Percentiles rank a stretch among this genome's conserved stretches.
Conservation (phyloP, 2,888 invertebrate species). For the Kuschelorhynchus macadamiae region DNA sequence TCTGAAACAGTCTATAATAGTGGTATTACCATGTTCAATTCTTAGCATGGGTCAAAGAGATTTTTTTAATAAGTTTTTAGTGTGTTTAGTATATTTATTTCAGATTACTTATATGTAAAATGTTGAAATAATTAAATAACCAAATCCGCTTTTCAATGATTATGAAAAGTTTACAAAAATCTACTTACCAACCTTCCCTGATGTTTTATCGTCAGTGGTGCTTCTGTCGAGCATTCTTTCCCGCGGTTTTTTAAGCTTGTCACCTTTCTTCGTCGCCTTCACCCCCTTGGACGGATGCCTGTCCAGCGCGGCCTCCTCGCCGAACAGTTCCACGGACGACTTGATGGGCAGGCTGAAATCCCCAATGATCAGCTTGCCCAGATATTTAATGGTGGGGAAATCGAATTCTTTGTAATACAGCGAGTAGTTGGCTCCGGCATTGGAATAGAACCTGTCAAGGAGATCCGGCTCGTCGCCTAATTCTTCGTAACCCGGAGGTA, state of each 20-base stretch:
- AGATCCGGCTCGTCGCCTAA: conserved; percentile 69
- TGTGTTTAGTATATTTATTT: too few relatives aligned
- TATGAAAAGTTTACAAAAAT: too few relatives aligned
- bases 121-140: too few relatives aligned
- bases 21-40: too few relatives aligned
- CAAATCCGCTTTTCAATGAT: too few relatives aligned
- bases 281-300: conserved; percentile 36
- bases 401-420: conserved; percentile 73
- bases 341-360: conserved; percentile 64
- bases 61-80: too few relatives aligned
- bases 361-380: conserved; percentile 67
- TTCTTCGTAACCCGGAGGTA: conserved; percentile 53
- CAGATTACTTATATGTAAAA: too few relatives aligned
- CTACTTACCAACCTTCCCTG: not conserved
- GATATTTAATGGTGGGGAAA: conserved; percentile 70
- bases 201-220: conserved; percentile 11
- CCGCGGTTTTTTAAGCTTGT: conserved; percentile 41
- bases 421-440: conserved; percentile 73
- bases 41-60: too few relatives aligned
- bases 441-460: conserved; percentile 74
- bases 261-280: conserved; percentile 51
- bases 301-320: conserved; percentile 55
- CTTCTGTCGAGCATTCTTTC: conserved; percentile 22
- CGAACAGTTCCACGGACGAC: conserved; percentile 67
- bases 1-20: too few relatives aligned